Conservation (phyloP, 1,140 invertebrate species). For the Lepidurus couesii region DNA sequence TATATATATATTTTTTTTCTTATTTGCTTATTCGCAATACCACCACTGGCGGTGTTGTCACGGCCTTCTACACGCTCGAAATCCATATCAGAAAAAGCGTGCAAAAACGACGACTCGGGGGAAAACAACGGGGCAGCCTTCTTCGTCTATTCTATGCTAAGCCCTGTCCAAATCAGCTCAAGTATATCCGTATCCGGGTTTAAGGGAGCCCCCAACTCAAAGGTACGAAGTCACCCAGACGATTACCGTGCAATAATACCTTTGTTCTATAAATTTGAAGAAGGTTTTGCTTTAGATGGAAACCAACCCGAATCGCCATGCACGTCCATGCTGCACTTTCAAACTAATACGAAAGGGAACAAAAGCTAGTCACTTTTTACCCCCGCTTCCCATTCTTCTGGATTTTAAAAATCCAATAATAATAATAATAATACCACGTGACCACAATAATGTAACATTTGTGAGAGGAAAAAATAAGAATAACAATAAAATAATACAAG, state of each 20-base stretch:
- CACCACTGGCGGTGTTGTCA: conserved; percentile 3
- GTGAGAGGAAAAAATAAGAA: too few relatives aligned
- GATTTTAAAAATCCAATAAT: too few relatives aligned
- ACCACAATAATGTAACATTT: too few relatives aligned
- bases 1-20: not conserved
- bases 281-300: too few relatives aligned
- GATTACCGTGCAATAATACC: not conserved
- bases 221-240: not conserved
- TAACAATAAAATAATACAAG: too few relatives aligned
- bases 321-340: too few relatives aligned
- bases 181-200: conserved; percentile 13
- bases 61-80: conserved; percentile 1
- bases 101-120: not conserved
- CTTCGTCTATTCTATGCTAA: not conserved
- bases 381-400: too few relatives aligned
- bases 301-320: too few relatives aligned
- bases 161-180: not conserved
- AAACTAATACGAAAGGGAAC: too few relatives aligned
- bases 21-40: not conserved
- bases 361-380: too few relatives aligned
- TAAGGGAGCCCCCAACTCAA: not conserved
- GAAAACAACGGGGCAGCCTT: conserved; percentile 9
- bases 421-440: too few relatives aligned
- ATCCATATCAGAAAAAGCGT: not conserved
- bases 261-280: too few relatives aligned